A percentile compares a stretch with the other conserved stretches of the same genome.
phyloP scores from a whole-genome alignment of 2,888 invertebrate genomes.

The Hyposoter dolosus region DNA sequence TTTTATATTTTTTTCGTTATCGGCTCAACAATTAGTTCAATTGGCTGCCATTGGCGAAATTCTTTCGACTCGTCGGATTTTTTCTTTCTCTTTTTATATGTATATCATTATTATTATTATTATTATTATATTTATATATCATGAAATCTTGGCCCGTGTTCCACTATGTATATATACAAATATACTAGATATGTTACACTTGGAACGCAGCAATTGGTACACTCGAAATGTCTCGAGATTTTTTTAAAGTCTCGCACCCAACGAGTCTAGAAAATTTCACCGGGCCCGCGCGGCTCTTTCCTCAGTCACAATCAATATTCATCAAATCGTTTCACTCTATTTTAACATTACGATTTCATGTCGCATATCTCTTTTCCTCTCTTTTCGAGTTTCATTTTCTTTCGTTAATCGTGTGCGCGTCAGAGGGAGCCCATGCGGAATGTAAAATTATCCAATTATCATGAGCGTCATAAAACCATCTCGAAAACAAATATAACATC shows the following conservation, averaged over 20 bases:
- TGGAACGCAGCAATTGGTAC: slow-evolving; percentile 57
- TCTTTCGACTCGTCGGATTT: slow-evolving; percentile 57
- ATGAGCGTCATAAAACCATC: slow-evolving; percentile 55
- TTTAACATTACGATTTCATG: slow-evolving; percentile 39
- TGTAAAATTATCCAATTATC: slow-evolving; percentile 63
- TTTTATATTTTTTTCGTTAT: slow-evolving; percentile 60
- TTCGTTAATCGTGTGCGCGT: background rate
- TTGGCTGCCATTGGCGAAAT: slow-evolving; percentile 54
- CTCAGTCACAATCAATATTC: slow-evolving; percentile 57
- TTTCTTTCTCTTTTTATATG: slow-evolving; percentile 8
- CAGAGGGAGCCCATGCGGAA: slow-evolving; percentile 58
- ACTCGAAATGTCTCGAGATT: slow-evolving; percentile 30
- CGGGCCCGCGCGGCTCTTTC: slow-evolving; percentile 40
- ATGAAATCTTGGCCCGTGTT: slow-evolving; percentile 50
- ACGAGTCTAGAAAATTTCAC: slow-evolving; percentile 61
- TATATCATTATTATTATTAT: slow-evolving; percentile 24
- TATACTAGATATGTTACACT: slow-evolving; percentile 68
- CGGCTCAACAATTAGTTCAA: slow-evolving; percentile 57
- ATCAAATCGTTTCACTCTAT: slow-evolving; percentile 42
- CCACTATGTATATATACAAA: slow-evolving; percentile 68
- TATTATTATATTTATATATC: slow-evolving; percentile 27
- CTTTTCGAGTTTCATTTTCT: background rate
- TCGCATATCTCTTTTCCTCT: background rate
- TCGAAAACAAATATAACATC: slow-evolving; percentile 32
- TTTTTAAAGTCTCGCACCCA: slow-evolving; percentile 18